These are phyloP conservation scores for Naja naja DNA, from an alignment of 2,113 vertebrate genomes.

Conservation along the genomic window DNA sequence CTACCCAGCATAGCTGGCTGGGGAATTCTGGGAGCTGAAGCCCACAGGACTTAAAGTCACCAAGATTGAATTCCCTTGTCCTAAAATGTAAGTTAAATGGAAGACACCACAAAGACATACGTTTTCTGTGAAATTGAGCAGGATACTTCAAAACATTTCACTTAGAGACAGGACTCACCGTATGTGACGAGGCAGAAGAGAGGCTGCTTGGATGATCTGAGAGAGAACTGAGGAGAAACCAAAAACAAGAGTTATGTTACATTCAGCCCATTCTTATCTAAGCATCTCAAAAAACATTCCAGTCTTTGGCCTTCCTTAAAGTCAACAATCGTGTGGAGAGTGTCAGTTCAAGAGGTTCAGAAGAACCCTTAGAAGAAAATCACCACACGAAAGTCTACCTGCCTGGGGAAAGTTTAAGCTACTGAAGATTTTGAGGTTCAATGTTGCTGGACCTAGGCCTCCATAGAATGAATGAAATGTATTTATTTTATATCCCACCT, in stretches of 20 bases:
- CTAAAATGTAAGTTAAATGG: neutral
- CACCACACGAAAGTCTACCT: neutral
- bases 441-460: neutral
- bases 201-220: conserved; percentile 82
- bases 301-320: neutral
- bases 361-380: neutral
- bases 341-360: too few relatives aligned
- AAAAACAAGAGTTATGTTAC: neutral
- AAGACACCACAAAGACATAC: neutral
- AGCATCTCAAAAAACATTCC: neutral
- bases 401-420: neutral
- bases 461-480: too few relatives aligned
- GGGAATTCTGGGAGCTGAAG: too few relatives aligned
- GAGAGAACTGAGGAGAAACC: conserved; percentile 61
- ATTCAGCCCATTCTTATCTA: too few relatives aligned
- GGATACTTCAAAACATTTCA: neutral
- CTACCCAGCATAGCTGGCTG: too few relatives aligned
- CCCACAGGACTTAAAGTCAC: neutral
- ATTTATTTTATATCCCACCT: too few relatives aligned
- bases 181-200: conserved; percentile 79
- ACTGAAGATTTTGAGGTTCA: neutral
- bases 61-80: neutral
- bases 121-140: neutral
- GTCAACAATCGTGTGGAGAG: neutral
- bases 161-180: conserved; percentile 71